Conservation (phyloP, 1,140 invertebrate genomes). For the Oncopodura yosiiana region DNA sequence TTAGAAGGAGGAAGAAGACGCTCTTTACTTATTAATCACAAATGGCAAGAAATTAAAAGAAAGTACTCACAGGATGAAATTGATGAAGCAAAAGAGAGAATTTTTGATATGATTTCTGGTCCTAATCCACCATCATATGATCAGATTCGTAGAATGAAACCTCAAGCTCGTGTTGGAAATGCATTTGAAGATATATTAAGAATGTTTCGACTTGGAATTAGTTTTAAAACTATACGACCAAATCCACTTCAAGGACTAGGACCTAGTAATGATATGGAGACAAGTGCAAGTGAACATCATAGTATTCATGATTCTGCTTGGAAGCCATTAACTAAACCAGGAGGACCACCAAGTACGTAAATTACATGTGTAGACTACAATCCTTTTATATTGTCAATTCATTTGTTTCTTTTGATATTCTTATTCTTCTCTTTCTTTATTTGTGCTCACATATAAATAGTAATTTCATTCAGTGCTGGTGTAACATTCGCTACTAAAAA, state of each 20-base stretch:
- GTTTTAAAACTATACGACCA: background rate
- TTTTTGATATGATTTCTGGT: slow-evolving; percentile 14
- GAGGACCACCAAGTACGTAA: slow-evolving; percentile 8
- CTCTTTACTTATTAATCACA: background rate
- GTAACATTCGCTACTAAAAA: too few species aligned
- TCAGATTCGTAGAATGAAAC: slow-evolving; percentile 15
- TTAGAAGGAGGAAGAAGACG: slow-evolving; percentile 2
- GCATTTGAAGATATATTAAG: slow-evolving; percentile 24
- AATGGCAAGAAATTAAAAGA: slow-evolving; percentile 10
- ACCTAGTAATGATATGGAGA: background rate
- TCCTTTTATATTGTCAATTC: too few species aligned
- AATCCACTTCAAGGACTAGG: background rate
- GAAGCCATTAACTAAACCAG: slow-evolving; percentile 11
- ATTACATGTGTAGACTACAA: background rate
- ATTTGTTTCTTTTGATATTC: too few species aligned
- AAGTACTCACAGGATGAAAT: slow-evolving; percentile 29
- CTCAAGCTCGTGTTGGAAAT: background rate
- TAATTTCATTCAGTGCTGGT: slow-evolving; percentile 20
- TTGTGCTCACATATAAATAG: too few species aligned
- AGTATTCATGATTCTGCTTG: background rate
- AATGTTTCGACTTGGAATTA: slow-evolving; percentile 17
- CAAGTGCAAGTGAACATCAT: background rate
- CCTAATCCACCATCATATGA: slow-evolving; percentile 7
- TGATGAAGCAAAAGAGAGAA: slow-evolving; percentile 23
- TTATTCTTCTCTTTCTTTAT: too few species aligned